Evolutionary conservation across 2,888 invertebrate genomes (phyloP).

Genomic region (Athrips mouffetella): DNA sequence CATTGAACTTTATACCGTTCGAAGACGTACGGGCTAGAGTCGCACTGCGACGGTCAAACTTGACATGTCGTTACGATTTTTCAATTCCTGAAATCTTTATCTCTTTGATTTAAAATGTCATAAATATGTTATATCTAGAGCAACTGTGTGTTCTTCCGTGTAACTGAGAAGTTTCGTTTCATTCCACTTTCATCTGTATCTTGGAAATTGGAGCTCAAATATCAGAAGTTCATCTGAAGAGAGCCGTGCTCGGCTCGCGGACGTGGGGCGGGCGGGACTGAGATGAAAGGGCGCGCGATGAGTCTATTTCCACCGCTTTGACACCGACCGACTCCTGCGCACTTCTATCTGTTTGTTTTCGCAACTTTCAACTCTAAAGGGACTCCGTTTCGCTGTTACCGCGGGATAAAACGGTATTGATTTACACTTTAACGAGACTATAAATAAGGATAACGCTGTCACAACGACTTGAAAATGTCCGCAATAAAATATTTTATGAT

Average conservation of each 20-base stretch:
- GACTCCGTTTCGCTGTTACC: slow-evolving; percentile 38
- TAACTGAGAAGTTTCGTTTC: slow-evolving; percentile 6
- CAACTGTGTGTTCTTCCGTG: background rate
- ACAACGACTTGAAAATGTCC: slow-evolving; percentile 7
- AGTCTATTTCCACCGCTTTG: slow-evolving; percentile 74
- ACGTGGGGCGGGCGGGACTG: slow-evolving; percentile 46
- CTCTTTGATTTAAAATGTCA: background rate
- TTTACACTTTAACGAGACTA: slow-evolving; percentile 17
- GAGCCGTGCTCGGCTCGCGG: too few species aligned
- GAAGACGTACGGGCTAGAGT: too few species aligned
- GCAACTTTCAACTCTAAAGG: slow-evolving; percentile 57
- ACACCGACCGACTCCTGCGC: slow-evolving; percentile 38
- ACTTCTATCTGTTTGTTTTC: slow-evolving; percentile 66
- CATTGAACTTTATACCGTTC: too few species aligned
- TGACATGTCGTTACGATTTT: too few species aligned
- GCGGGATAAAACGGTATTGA: slow-evolving; percentile 20
- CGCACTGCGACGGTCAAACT: too few species aligned
- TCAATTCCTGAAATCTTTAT: too few species aligned
- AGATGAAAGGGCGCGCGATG: slow-evolving; percentile 72
- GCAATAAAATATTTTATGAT: slow-evolving; percentile 7
- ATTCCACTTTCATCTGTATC: slow-evolving; percentile 1
- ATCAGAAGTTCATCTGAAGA: too few species aligned
- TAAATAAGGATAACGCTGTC: slow-evolving; percentile 11
- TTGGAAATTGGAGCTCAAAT: slow-evolving; percentile 7
- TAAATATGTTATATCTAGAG: background rate